Evolutionary conservation across 2,888 invertebrate species (phyloP).

Genomic region (Yponomeuta cagnagella): DNA sequence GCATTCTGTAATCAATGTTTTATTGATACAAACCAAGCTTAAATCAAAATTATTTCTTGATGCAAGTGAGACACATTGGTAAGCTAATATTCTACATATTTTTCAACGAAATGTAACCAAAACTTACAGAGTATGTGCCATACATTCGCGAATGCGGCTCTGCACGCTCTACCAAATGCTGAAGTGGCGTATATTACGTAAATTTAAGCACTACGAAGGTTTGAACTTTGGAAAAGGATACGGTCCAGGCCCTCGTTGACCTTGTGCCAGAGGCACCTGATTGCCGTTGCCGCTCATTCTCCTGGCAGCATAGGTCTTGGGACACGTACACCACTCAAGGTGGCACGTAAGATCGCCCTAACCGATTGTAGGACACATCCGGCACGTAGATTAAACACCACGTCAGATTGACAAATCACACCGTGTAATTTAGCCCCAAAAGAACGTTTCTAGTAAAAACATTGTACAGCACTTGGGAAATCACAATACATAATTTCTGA

Average conservation of each 20-base stretch:
- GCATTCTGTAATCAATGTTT: neutral
- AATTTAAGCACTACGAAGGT: constrained; percentile 39
- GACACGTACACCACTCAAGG: constrained; percentile 78
- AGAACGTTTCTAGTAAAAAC: constrained; percentile 67
- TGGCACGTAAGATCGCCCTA: constrained; percentile 76
- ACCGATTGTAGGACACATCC: constrained; percentile 75
- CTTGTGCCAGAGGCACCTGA: constrained; percentile 78
- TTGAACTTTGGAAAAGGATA: constrained; percentile 66
- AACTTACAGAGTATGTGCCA: constrained; percentile 24
- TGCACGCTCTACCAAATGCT: constrained; percentile 41
- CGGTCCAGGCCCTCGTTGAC: constrained; percentile 75
- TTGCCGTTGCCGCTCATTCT: constrained; percentile 81
- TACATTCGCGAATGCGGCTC: constrained; percentile 55
- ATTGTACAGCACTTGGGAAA: constrained; percentile 63
- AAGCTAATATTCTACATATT: neutral
- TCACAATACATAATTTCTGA: constrained; percentile 57
- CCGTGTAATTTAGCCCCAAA: constrained; percentile 57
- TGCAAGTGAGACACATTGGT: neutral
- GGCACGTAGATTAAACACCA: constrained; percentile 65
- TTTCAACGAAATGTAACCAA: neutral
- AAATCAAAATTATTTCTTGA: neutral
- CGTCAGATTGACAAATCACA: constrained; percentile 67
- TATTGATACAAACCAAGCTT: neutral
- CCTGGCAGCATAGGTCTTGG: constrained; percentile 76
- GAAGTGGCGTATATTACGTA: constrained; percentile 70